Percentiles rank a stretch among this genome's conserved stretches.
Conservation (phyloP, 1,140 invertebrate genomes). For the Arion vulgaris region DNA sequence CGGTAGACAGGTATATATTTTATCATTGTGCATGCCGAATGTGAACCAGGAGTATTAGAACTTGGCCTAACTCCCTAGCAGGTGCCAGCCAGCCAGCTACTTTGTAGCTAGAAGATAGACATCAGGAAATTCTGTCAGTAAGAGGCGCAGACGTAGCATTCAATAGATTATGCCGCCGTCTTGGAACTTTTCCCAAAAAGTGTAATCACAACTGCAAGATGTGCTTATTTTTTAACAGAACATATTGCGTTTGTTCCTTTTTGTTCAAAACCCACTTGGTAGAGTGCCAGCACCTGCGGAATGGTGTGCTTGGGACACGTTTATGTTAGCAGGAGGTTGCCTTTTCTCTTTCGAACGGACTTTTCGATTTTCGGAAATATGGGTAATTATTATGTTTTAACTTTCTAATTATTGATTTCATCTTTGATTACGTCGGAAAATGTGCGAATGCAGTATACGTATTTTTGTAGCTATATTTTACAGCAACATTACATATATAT, state of each 20-base stretch:
- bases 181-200: background rate
- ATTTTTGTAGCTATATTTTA: no score
- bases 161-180: background rate
- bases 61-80: background rate
- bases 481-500: no score
- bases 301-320: background rate
- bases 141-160: background rate
- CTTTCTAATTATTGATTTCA: no score
- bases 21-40: no score
- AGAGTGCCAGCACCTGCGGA: background rate
- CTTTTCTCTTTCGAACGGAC: background rate
- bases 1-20: no score
- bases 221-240: background rate
- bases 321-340: background rate
- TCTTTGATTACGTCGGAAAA: no score
- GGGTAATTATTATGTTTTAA: background rate
- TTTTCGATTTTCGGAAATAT: background rate
- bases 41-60: no score
- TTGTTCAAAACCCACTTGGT: background rate
- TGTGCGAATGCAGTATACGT: no score
- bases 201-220: background rate
- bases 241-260: background rate
- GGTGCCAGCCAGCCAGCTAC: background rate
- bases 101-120: background rate
- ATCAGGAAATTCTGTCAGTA: background rate